Conservation (phyloP, 1,140 invertebrate species). For the Papilio xuthus region DNA sequence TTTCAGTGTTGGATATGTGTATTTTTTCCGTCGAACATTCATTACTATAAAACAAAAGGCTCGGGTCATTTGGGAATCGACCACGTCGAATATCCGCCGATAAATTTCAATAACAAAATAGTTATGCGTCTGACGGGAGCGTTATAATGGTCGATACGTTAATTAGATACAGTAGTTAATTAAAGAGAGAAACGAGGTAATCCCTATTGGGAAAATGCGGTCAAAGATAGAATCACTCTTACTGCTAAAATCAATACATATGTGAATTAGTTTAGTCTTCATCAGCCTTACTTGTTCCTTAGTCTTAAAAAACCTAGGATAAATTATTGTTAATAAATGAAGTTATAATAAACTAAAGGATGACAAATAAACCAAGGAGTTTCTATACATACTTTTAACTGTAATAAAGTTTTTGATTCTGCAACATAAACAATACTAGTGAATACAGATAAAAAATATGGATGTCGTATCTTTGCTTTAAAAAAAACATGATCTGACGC, state of each 20-base stretch:
- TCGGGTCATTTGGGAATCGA: constrained; percentile 8
- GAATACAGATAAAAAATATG: too few species aligned
- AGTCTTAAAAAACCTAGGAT: too few species aligned
- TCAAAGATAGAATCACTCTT: background rate
- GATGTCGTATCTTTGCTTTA: too few species aligned
- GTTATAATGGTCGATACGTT: constrained; percentile 23
- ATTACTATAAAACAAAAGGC: constrained; percentile 23
- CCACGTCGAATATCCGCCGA: constrained; percentile 23
- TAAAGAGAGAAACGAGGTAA: background rate
- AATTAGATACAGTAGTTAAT: constrained; percentile 13
- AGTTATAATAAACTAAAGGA: too few species aligned
- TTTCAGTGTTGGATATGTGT: constrained; percentile 24
- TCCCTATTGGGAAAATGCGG: background rate
- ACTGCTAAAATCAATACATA: background rate
- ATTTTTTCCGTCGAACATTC: constrained; percentile 16
- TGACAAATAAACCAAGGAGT: too few species aligned
- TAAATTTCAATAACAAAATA: constrained; percentile 35
- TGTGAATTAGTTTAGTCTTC: background rate
- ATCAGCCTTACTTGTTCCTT: background rate
- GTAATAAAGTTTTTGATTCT: too few species aligned
- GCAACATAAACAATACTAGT: too few species aligned
- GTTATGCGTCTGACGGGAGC: constrained; percentile 21
- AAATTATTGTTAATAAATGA: too few species aligned
- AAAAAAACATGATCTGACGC: background rate
- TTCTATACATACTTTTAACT: too few species aligned